Conservation (phyloP, 2,113 vertebrate genomes). For the Callionymus lyra region DNA sequence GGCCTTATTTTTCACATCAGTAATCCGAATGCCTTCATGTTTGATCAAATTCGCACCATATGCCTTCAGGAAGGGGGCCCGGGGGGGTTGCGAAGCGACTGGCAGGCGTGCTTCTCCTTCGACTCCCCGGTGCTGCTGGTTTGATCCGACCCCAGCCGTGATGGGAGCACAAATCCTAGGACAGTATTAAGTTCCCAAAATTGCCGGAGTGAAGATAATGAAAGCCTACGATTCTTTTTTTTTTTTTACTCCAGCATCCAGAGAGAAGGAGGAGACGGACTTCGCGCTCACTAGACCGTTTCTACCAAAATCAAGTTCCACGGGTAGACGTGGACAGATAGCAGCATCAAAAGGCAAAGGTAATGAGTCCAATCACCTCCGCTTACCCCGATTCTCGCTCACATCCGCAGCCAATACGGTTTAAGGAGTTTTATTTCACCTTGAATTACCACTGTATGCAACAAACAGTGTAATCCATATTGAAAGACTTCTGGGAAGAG, state of each 20-base stretch:
- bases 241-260: slow-evolving; percentile 33
- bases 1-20: slow-evolving; percentile 70
- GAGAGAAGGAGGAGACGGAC: slow-evolving; percentile 54
- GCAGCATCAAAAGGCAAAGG: slow-evolving; percentile 42
- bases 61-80: too few species aligned
- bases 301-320: slow-evolving; percentile 56
- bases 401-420: slow-evolving; percentile 28
- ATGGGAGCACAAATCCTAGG: slow-evolving; percentile 49
- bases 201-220: slow-evolving; percentile 62
- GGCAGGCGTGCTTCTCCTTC: slow-evolving; percentile 56
- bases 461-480: slow-evolving; percentile 55
- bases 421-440: slow-evolving; percentile 62
- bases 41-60: slow-evolving; percentile 77
- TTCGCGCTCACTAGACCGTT: slow-evolving; percentile 57
- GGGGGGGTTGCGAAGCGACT: slow-evolving; percentile 59
- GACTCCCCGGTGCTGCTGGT: slow-evolving; percentile 49
- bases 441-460: slow-evolving; percentile 50
- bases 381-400: slow-evolving; percentile 23
- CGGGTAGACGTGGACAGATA: slow-evolving; percentile 36
- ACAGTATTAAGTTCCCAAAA: slow-evolving; percentile 65
- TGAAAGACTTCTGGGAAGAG: slow-evolving; percentile 61
- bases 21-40: slow-evolving; percentile 54
- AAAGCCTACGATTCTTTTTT: slow-evolving; percentile 46
- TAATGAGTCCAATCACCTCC: slow-evolving; percentile 45
- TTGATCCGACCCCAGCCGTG: slow-evolving; percentile 58